These are phyloP conservation scores for Ptilonorhynchus violaceus DNA, from an alignment of 2,113 vertebrate species.

Conservation along the genomic window DNA sequence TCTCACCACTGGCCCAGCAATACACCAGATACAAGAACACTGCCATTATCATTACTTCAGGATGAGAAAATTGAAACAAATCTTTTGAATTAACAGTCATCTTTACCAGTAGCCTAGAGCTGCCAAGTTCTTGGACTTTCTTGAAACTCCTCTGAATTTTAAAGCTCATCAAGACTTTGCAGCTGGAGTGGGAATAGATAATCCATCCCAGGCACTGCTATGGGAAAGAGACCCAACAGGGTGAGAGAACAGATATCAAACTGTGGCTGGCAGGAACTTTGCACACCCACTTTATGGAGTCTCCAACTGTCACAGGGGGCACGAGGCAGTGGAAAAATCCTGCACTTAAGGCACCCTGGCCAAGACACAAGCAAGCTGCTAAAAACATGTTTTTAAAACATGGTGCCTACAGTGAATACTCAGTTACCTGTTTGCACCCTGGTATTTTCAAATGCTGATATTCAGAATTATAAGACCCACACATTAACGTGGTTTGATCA, in stretches of 20 bases:
- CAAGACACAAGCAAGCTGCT: neutral
- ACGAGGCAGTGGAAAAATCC: neutral
- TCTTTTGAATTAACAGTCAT: neutral
- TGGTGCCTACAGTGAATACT: neutral
- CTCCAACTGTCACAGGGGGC: neutral
- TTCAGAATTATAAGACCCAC: neutral
- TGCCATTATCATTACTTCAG: neutral
- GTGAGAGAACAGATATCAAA: neutral
- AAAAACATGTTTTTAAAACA: neutral
- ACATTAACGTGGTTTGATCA: neutral
- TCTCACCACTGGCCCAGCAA: neutral
- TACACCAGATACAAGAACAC: neutral
- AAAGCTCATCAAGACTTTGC: neutral
- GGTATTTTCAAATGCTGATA: neutral
- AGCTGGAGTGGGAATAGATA: neutral
- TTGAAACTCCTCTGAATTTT: neutral
- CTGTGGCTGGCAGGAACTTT: neutral
- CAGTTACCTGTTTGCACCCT: neutral
- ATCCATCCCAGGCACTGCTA: neutral
- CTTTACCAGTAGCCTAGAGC: neutral
- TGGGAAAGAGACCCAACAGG: neutral
- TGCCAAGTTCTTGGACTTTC: neutral
- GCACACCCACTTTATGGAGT: neutral
- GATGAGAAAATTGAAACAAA: neutral
- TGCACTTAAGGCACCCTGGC: neutral